A percentile compares a stretch with the other conserved stretches of the same genome.
Evolutionary conservation across 2,113 vertebrate species (phyloP).

Genomic region (Archocentrus centrarchus): DNA sequence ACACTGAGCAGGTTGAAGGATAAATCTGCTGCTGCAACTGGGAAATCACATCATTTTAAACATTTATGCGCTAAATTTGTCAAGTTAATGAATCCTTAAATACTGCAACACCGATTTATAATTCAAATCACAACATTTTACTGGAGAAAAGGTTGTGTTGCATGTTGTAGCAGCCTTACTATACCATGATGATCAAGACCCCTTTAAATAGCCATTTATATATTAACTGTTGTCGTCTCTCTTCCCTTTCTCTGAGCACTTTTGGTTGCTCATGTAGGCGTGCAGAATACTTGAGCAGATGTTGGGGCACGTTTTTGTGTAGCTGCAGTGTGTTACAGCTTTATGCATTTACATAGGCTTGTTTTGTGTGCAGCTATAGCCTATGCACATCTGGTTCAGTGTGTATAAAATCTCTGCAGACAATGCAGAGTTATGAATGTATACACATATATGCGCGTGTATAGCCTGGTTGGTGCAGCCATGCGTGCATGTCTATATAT

Average conservation of each 20-base stretch:
- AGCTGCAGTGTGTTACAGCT: not conserved
- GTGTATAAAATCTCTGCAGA: not conserved
- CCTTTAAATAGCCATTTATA: not conserved
- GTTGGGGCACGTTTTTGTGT: not conserved
- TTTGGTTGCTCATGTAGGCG: no score
- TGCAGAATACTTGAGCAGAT: not conserved
- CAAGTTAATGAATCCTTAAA: not conserved
- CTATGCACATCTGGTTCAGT: not conserved
- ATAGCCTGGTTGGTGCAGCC: not conserved
- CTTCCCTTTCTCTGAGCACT: rapidly evolving
- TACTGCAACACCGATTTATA: not conserved
- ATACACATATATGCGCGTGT: not conserved
- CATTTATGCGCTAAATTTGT: not conserved
- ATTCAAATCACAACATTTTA: not conserved
- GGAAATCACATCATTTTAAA: not conserved
- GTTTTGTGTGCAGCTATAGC: not conserved
- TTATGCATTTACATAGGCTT: not conserved
- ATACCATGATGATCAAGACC: not conserved
- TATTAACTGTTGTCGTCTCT: not conserved
- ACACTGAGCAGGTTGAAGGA: not conserved
- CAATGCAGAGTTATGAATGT: not conserved
- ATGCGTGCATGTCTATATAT: not conserved
- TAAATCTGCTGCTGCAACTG: not conserved
- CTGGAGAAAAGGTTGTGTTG: rapidly evolving
- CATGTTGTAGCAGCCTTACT: not conserved